Conservation (phyloP, 23 tunicate genomes). For the Ciona savignyi region DNA sequence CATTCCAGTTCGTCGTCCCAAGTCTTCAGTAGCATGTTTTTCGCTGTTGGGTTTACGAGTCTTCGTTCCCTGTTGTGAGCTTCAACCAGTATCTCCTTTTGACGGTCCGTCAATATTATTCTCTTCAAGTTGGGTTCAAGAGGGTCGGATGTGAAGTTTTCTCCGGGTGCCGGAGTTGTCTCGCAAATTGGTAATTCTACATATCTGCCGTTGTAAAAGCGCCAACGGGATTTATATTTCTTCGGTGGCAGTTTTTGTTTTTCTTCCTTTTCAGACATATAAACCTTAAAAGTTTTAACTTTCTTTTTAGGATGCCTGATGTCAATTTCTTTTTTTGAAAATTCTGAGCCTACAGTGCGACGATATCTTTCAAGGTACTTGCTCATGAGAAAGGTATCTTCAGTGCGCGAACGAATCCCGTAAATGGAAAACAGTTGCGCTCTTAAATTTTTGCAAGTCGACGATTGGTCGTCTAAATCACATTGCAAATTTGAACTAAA, state of each 20-base stretch:
- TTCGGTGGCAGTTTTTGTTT: neutral
- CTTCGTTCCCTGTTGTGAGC: conserved; percentile 58
- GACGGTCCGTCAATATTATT: neutral
- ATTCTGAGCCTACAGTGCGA: too few species aligned
- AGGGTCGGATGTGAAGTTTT: neutral
- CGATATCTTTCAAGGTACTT: too few species aligned
- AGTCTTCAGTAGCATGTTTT: conserved; percentile 50
- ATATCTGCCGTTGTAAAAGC: conserved; percentile 15
- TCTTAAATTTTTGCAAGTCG: neutral
- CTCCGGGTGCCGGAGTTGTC: conserved; percentile 11
- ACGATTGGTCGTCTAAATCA: neutral
- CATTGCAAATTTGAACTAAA: neutral
- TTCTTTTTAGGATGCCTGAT: neutral
- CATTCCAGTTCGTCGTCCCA: conserved; percentile 87
- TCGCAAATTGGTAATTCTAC: conserved; percentile 14
- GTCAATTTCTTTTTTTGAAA: too few species aligned
- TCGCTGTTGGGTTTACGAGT: conserved; percentile 46
- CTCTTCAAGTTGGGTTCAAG: neutral
- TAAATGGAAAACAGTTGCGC: too few species aligned
- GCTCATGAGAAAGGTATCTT: neutral
- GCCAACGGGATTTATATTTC: conserved; percentile 4
- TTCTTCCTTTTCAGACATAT: neutral
- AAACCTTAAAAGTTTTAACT: neutral
- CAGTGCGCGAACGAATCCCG: too few species aligned
- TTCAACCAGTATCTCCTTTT: conserved; percentile 6